Base-by-base conservation (phyloP, 92 coral and sea anemone species). In the Desmophyllum pertusum region DNA sequence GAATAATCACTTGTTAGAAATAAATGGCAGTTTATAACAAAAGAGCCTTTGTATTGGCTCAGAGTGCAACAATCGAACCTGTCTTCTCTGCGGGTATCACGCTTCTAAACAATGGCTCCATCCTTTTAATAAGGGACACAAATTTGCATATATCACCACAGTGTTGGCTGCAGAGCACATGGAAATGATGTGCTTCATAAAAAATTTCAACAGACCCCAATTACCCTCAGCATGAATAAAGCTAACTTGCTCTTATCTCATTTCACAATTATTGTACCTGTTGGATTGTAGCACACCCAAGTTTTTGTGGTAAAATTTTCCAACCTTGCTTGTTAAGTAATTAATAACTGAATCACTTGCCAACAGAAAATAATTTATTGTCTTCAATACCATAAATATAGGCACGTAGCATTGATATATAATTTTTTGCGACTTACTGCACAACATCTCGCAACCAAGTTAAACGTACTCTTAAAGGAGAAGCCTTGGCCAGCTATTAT, bases 311-410 rank as follows among this genome's bases (percentile, higher is more conserved):
- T 82, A 29, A 70, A 67, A 59, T 40, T 71, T 72, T 55, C 30
- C 37, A 53, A 38, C 55, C 78, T 62, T 30, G 71, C 31, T 61
- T 52, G 75, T 55, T 35, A 73, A 51, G 77, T 53, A 38, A 82
- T 72, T 82, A 82, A 82, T 73, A 42, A 82, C 69, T 72, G 51
- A 72, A 73, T 55, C 41, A 6, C 50, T 37, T 86, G 86, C 80
- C 87, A 90, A 87, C 86, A 79, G 91, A 90, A 90, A 90, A 83
- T 89, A 84, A 81, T 87, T 90, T 89, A 89, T 84, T 86, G 73
- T 87, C 83, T 90, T 57, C 86, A 84, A 84, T 83, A 80, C 86
- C 91, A 87, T 90, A 90, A 90, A 90, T 90, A 90, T 83, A 79
- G 83, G 80, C 57, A 84, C 52, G 63, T 66, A 53, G 86, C 76